These are phyloP conservation scores for Solenopsis invicta DNA, from an alignment of 1,140 invertebrate genomes.

Conservation along the genomic window DNA sequence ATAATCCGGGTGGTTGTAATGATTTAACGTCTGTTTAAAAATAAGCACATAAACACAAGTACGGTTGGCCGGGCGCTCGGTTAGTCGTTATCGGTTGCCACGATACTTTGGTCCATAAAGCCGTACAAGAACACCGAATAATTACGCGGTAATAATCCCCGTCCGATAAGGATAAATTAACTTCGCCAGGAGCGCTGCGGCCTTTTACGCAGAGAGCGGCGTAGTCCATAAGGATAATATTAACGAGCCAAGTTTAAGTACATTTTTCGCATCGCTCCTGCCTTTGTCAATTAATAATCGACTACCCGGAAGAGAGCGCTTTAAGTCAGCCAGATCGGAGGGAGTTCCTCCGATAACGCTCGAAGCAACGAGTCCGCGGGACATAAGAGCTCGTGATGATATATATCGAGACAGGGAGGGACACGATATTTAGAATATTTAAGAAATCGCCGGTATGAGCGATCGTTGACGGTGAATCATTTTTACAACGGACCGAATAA, in stretches of 20 bases:
- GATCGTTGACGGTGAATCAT: conserved; percentile 70
- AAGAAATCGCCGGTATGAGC: conserved; percentile 50
- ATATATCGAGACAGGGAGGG: conserved; percentile 42
- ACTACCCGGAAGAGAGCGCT: conserved; percentile 44
- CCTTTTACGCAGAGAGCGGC: conserved; percentile 45
- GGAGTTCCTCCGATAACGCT: conserved; percentile 50
- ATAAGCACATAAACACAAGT: conserved; percentile 2
- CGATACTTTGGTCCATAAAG: conserved; percentile 49
- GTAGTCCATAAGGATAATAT: conserved; percentile 70
- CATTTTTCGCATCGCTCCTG: conserved; percentile 63
- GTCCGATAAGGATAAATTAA: conserved; percentile 67
- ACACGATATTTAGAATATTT: conserved; percentile 72
- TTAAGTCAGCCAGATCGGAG: conserved; percentile 28
- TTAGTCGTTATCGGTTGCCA: conserved; percentile 48
- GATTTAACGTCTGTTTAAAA: conserved; percentile 49
- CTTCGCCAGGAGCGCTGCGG: conserved; percentile 40
- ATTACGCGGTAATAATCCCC: conserved; percentile 63
- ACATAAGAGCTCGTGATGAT: conserved; percentile 47
- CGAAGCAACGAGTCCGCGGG: background rate
- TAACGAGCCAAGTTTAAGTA: conserved; percentile 72
- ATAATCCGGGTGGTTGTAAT: background rate
- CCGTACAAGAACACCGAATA: conserved; percentile 47
- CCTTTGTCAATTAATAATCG: conserved; percentile 75
- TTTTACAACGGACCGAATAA: conserved; percentile 71
- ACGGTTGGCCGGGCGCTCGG: background rate